Evolutionary conservation across 2,888 invertebrate genomes (phyloP).

Genomic region (Apodemia duryi): DNA sequence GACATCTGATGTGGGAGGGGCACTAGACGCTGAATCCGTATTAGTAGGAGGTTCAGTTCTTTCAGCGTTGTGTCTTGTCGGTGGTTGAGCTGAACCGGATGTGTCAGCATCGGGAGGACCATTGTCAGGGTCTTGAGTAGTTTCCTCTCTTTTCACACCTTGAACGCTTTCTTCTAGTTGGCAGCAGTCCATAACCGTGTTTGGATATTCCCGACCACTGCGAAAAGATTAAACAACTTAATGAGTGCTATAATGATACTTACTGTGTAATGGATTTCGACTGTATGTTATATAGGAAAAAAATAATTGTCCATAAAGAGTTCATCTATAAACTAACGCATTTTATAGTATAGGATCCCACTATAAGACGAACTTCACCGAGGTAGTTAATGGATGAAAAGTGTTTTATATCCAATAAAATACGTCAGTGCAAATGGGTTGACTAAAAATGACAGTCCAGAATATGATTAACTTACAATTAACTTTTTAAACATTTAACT

Average conservation of each 20-base stretch:
- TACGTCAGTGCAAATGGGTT: too few relatives aligned
- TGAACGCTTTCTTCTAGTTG: slow-evolving; percentile 91
- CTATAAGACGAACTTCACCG: too few relatives aligned
- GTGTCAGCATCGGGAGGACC: slow-evolving; percentile 93
- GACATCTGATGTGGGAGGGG: slow-evolving; percentile 66
- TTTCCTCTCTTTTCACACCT: slow-evolving; percentile 91
- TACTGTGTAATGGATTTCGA: too few relatives aligned
- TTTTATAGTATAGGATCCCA: too few relatives aligned
- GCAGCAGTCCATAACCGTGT: slow-evolving; percentile 95
- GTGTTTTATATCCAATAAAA: too few relatives aligned
- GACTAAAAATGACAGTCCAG: too few relatives aligned
- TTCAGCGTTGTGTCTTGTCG: slow-evolving; percentile 58
- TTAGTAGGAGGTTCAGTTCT: slow-evolving; percentile 62
- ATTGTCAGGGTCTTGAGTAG: slow-evolving; percentile 90
- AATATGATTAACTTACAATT: too few relatives aligned
- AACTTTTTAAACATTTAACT: too few relatives aligned
- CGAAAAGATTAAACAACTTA: slow-evolving; percentile 37
- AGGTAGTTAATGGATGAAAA: too few relatives aligned
- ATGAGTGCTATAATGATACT: neutral
- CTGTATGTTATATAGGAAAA: too few relatives aligned
- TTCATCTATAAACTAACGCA: too few relatives aligned
- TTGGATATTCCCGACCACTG: slow-evolving; percentile 93
- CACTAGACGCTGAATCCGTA: slow-evolving; percentile 61
- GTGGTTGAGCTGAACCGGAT: slow-evolving; percentile 59
- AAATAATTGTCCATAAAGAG: too few relatives aligned